phyloP scores from a whole-genome alignment of 2,888 invertebrate genomes.

The Clostera curtula region DNA sequence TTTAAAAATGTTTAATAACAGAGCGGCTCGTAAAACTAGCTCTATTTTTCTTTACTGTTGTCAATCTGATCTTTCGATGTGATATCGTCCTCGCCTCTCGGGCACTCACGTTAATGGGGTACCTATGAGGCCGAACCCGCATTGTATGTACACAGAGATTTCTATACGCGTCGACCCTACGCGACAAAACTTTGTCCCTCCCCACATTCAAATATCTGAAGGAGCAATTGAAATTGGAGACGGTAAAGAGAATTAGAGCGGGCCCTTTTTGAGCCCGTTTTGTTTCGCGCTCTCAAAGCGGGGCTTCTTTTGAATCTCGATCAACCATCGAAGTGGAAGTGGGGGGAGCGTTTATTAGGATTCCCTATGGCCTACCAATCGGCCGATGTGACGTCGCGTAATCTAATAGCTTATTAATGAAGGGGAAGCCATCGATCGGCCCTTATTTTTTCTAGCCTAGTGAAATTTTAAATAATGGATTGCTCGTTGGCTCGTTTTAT shows the following conservation, averaged over 20 bases:
- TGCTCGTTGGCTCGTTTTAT: constrained; percentile 45
- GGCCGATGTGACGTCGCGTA: constrained; percentile 63
- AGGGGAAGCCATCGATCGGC: constrained; percentile 62
- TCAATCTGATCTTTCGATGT: constrained; percentile 65
- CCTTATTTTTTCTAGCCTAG: constrained; percentile 71
- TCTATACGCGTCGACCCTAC: constrained; percentile 67
- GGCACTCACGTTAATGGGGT: constrained; percentile 71
- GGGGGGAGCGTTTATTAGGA: constrained; percentile 71
- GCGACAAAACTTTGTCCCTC: constrained; percentile 74
- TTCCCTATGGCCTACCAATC: constrained; percentile 72
- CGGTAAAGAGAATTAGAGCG: constrained; percentile 74
- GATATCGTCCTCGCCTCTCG: constrained; percentile 61
- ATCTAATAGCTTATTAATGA: constrained; percentile 75
- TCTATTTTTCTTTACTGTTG: constrained; percentile 58
- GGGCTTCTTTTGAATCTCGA: constrained; percentile 73
- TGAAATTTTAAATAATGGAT: constrained; percentile 57
- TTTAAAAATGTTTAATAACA: constrained; percentile 71
- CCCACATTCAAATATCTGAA: constrained; percentile 74
- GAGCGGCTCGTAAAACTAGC: constrained; percentile 64
- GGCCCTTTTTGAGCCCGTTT: constrained; percentile 70
- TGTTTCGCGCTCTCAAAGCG: constrained; percentile 67
- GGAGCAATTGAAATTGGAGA: constrained; percentile 76
- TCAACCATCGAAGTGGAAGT: constrained; percentile 69
- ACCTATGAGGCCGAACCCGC: constrained; percentile 67
- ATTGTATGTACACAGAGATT: constrained; percentile 61